Percentiles rank a stretch among this genome's conserved stretches.
These are phyloP conservation scores for Cassiopea xamachana DNA, from an alignment of 30 jellyfish, hydroid and myxozoan species.

Conservation along the genomic window DNA sequence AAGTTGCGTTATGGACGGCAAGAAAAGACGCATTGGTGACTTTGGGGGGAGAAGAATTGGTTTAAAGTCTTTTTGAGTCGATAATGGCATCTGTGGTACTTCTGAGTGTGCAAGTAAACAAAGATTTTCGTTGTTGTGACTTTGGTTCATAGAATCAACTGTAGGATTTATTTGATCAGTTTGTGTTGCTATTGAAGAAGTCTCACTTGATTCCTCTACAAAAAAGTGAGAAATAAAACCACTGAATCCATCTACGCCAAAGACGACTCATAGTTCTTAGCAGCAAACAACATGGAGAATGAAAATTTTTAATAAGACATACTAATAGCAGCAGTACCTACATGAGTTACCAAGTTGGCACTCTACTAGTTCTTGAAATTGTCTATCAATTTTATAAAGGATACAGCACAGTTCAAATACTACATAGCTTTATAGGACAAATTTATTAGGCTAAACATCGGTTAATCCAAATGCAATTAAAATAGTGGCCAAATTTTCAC, in stretches of 20 bases:
- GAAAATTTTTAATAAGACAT: too few species aligned
- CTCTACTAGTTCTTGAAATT: too few species aligned
- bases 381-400: too few species aligned
- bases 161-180: not conserved
- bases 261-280: too few species aligned
- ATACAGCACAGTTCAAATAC: too few species aligned
- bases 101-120: slow-evolving; percentile 2
- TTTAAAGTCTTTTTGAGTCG: slow-evolving; percentile 17
- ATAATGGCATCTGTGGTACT: not conserved
- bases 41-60: slow-evolving; percentile 69
- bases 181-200: not conserved
- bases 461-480: too few species aligned
- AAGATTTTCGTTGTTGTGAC: not conserved
- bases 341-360: too few species aligned
- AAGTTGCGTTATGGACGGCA: slow-evolving; percentile 61
- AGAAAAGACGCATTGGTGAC: slow-evolving; percentile 61
- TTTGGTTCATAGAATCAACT: not conserved
- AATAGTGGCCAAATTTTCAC: too few species aligned
- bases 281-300: too few species aligned
- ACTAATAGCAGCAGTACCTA: too few species aligned
- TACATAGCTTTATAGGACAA: too few species aligned
- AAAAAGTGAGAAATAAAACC: not conserved
- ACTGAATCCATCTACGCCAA: not conserved
- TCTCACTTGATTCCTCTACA: not conserved
- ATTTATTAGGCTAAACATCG: too few species aligned